Conservation (phyloP, 2,797 vertebrate genomes). For the Megalops cyprinoides region DNA sequence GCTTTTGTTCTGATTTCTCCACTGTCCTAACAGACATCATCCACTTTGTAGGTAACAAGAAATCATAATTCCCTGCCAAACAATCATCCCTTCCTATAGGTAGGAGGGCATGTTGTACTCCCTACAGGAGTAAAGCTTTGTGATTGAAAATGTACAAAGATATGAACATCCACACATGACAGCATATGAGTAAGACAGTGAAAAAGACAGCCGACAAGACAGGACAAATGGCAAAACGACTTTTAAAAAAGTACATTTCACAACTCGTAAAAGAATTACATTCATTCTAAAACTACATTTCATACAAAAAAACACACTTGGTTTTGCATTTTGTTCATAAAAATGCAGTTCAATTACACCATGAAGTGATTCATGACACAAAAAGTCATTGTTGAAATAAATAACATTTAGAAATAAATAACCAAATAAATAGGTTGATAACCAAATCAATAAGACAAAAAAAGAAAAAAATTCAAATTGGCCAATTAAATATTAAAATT, state of each 20-base stretch:
- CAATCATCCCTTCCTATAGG: conserved; percentile 46
- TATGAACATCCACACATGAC: conserved; percentile 57
- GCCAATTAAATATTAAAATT: conserved; percentile 60
- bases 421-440: conserved; percentile 47
- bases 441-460: conserved; percentile 55
- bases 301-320: conserved; percentile 38
- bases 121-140: conserved; percentile 52
- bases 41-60: conserved; percentile 53
- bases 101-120: conserved; percentile 50
- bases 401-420: conserved; percentile 32
- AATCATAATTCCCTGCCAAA: conserved; percentile 55
- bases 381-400: conserved; percentile 63
- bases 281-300: conserved; percentile 57
- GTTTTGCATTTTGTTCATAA: conserved; percentile 58
- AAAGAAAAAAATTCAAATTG: conserved; percentile 51
- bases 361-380: conserved; percentile 56
- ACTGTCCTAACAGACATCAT: conserved; percentile 53
- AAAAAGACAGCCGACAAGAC: conserved; percentile 56
- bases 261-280: conserved; percentile 61
- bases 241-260: conserved; percentile 64
- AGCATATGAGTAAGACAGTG: conserved; percentile 39
- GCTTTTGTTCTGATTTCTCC: conserved; percentile 53
- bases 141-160: conserved; percentile 43
- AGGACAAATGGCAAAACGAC: conserved; percentile 60
- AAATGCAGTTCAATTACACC: conserved; percentile 57